A percentile compares a stretch with the other conserved stretches of the same genome.
These are phyloP conservation scores for Hippocampus abdominalis DNA, from an alignment of 2,113 vertebrate species.

Conservation along the genomic window DNA sequence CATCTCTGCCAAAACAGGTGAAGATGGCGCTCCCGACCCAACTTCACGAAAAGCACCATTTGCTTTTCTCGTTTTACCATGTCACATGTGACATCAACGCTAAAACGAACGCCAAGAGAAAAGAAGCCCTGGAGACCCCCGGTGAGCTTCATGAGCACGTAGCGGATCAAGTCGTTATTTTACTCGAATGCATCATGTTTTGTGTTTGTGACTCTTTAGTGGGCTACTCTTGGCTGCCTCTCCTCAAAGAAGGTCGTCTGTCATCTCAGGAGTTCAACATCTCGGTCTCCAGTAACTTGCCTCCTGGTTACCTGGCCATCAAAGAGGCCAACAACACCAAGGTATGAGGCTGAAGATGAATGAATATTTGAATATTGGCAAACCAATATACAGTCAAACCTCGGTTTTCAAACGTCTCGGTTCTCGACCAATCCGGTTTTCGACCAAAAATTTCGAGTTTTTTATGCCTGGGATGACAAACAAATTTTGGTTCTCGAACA, in stretches of 20 bases:
- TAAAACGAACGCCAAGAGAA: conserved; percentile 95
- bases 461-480: too few relatives aligned
- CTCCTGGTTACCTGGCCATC: conserved; percentile 82
- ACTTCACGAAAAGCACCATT: conserved; percentile 94
- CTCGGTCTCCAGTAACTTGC: conserved; percentile 83
- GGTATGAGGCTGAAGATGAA: conserved; percentile 61
- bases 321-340: conserved; percentile 84
- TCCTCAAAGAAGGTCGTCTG: conserved; percentile 85
- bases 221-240: conserved; percentile 91
- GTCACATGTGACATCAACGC: conserved; percentile 98
- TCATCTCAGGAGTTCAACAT: conserved; percentile 88
- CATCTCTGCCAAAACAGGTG: conserved; percentile 71
- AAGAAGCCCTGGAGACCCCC: conserved; percentile 91
- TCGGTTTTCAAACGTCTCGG: too few relatives aligned
- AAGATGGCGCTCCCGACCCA: conserved; percentile 97
- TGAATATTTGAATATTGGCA: background rate
- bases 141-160: conserved; percentile 62
- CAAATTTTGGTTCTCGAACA: too few relatives aligned
- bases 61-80: conserved; percentile 97
- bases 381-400: too few relatives aligned
- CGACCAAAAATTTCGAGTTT: too few relatives aligned
- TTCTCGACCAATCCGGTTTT: too few relatives aligned
- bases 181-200: background rate
- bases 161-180: background rate
- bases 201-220: conserved; percentile 65